Conservation (phyloP, 1,140 invertebrate species). For the Doryteuthis pealeii region DNA sequence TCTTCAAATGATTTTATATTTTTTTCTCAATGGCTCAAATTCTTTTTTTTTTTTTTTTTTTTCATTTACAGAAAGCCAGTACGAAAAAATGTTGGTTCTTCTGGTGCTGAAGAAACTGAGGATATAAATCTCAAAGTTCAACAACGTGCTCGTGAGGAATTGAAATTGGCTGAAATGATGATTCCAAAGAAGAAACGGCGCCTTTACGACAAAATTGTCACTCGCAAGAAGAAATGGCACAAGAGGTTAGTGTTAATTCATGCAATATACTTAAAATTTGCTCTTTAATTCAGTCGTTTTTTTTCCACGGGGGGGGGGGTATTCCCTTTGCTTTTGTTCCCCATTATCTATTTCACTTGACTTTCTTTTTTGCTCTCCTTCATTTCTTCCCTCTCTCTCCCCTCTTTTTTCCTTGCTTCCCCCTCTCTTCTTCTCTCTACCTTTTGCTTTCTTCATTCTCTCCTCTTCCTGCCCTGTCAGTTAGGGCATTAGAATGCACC, state of each 20-base stretch:
- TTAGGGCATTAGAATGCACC: too few species aligned
- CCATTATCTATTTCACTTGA: neutral
- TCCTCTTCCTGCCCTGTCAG: too few species aligned
- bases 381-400: too few species aligned
- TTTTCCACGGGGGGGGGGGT: neutral
- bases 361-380: too few species aligned
- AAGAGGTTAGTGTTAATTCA: conserved; percentile 75
- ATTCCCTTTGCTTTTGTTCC: neutral
- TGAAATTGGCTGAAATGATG: conserved; percentile 89
- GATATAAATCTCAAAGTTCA: conserved; percentile 71
- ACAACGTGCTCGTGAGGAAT: conserved; percentile 81
- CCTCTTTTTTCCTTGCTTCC: too few species aligned
- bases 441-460: too few species aligned
- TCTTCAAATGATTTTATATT: too few species aligned
- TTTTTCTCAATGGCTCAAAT: too few species aligned
- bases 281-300: neutral
- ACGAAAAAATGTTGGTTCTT: conserved; percentile 70
- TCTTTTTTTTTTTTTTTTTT: too few species aligned
- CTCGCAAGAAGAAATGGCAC: conserved; percentile 75
- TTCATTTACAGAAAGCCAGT: conserved; percentile 27
- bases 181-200: conserved; percentile 91
- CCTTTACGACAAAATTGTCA: conserved; percentile 91
- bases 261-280: neutral
- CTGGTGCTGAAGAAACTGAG: conserved; percentile 72
- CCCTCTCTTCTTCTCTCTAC: too few species aligned